Base-by-base conservation (phyloP, 2,797 vertebrate species). In the Pelobates cultripes region DNA sequence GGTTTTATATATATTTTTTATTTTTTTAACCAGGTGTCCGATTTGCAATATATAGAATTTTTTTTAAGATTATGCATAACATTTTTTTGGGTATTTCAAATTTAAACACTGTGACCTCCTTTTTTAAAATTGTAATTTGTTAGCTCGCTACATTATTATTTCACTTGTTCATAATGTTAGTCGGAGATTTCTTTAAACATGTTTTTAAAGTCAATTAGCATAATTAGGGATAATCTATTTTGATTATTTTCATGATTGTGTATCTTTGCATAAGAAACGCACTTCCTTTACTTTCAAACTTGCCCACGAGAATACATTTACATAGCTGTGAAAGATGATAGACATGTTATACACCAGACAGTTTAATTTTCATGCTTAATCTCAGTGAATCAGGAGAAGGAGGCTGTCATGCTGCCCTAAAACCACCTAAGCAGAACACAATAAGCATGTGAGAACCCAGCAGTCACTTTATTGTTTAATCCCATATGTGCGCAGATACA, bases 401-500 rank as follows among this genome's bases (percentile, higher is more conserved):
- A 43, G 28, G 57, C 55, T 82, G 74, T 72, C 68, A 77, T 77
- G 80, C 80, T 71, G 45, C 47, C 55, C 57, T 41, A 81, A 53
- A 72, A 44, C 68, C 80, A 82, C 73, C 80, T 77, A 77, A 77
- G 57, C 74, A 77, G 67, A 77, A 77, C 74, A 67, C 68, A 71
- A 82, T 76, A 77, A 77, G 77, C 80, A 77, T 82, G 69, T 70
- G 73, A 43, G 75, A 66, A 77, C 74, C 42, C 8, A 82, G 47
- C 47, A 57, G 7, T 43, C n/a, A 55, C 60, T 73, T 45, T 66
- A 0, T 17, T 47, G 15, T 75, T 75, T 69, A 81, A 70, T 81
- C 79, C 73, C 79, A 71, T 55, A 77, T 82, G 80, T 76, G 74
- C 60, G 57, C 40, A 82, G 28, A 63, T 77, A 71, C 74, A 82